These are phyloP conservation scores for Spizella passerina DNA, from an alignment of 2,797 vertebrate genomes.

Conservation along the genomic window DNA sequence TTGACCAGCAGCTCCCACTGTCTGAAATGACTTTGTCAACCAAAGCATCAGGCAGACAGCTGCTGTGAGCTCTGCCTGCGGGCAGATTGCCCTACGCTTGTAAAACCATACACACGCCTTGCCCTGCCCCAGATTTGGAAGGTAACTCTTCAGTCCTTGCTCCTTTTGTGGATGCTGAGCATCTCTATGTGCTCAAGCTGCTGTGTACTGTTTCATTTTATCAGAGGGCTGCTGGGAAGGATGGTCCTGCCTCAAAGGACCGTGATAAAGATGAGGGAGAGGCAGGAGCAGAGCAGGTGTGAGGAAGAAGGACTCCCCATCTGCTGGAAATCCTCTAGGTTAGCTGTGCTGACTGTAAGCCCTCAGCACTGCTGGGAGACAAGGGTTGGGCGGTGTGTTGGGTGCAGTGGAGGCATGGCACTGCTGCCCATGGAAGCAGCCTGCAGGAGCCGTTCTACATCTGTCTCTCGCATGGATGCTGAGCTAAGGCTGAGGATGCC, in stretches of 20 bases:
- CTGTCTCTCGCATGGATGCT: neutral
- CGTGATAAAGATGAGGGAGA: neutral
- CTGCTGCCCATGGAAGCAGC: neutral
- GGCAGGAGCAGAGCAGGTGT: neutral
- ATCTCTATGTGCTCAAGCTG: neutral
- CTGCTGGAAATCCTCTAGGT: neutral
- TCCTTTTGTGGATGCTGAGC: neutral
- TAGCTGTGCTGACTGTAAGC: neutral
- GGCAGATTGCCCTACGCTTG: neutral
- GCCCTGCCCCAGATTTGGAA: neutral
- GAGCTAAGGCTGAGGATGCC: neutral
- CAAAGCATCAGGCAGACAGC: neutral
- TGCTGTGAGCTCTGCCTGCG: neutral
- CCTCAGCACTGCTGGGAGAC: neutral
- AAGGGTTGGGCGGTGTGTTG: fast-evolving
- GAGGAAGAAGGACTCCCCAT: neutral
- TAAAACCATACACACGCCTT: neutral
- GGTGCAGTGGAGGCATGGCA: neutral
- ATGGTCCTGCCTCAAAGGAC: neutral
- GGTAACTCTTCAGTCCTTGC: neutral
- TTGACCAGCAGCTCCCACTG: neutral
- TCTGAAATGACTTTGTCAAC: neutral
- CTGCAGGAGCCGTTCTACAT: neutral
- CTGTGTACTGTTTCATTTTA: neutral
- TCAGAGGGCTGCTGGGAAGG: neutral